Percentiles rank a stretch among this genome's conserved stretches.
Conservation (phyloP, 2,888 invertebrate genomes). For the Amphipyra berbera region DNA sequence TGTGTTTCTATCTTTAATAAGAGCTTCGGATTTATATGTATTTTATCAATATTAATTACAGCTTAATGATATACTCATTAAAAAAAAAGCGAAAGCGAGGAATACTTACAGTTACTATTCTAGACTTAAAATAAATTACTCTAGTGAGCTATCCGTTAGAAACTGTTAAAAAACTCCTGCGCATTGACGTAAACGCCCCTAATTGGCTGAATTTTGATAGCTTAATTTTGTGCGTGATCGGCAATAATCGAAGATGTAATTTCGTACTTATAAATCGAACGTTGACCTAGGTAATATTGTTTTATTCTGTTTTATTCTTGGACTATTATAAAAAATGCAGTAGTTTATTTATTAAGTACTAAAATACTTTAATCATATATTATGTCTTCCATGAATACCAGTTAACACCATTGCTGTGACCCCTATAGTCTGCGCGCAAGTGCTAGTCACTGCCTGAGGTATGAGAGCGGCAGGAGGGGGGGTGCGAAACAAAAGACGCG, state of each 20-base stretch:
- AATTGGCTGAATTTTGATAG: conserved; percentile 27
- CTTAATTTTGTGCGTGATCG: conserved; percentile 23
- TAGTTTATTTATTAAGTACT: neutral
- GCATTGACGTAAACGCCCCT: conserved; percentile 22
- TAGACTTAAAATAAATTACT: conserved; percentile 1
- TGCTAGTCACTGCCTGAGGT: too few species aligned
- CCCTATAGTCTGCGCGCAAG: too few species aligned
- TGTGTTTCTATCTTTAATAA: too few species aligned
- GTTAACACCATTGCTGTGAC: too few species aligned
- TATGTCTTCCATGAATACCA: too few species aligned
- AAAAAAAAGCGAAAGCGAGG: neutral
- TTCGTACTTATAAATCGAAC: conserved; percentile 42
- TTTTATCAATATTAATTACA: too few species aligned
- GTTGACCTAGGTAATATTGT: conserved; percentile 30
- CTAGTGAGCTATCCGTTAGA: conserved; percentile 9
- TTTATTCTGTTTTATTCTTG: neutral
- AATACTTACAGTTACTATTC: conserved; percentile 11
- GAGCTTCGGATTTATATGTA: too few species aligned
- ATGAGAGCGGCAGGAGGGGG: too few species aligned
- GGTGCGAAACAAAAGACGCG: too few species aligned
- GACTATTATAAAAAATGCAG: neutral
- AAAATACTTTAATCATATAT: too few species aligned
- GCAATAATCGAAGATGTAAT: conserved; percentile 24
- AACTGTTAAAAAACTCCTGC: conserved; percentile 10
- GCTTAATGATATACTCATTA: too few species aligned